A percentile compares a stretch with the other conserved stretches of the same genome.
Evolutionary conservation across 1,140 invertebrate species (phyloP).

Genomic region (Platyscapa corneri): DNA sequence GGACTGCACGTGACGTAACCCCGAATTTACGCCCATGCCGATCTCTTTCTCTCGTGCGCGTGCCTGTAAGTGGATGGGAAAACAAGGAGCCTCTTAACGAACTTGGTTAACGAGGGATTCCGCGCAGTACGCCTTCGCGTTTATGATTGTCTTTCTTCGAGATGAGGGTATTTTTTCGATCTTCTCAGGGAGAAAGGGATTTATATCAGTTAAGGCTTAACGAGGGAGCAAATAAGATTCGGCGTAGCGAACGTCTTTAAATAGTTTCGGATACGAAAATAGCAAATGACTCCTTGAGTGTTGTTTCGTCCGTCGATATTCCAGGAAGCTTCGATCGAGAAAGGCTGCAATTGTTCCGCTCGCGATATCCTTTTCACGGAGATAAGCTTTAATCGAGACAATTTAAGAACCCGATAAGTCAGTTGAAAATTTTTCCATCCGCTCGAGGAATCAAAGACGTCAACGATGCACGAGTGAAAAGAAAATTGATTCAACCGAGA

Average conservation of each 20-base stretch:
- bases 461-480: too few species aligned
- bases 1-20: conserved; percentile 66
- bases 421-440: too few species aligned
- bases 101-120: background rate
- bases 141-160: background rate
- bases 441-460: too few species aligned
- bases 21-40: conserved; percentile 40
- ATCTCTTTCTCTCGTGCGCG: background rate
- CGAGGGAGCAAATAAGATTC: background rate
- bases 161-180: conserved; percentile 5
- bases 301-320: too few species aligned
- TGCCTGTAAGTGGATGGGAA: background rate
- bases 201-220: background rate
- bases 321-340: too few species aligned
- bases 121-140: too few species aligned
- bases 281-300: too few species aligned
- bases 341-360: too few species aligned
- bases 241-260: background rate
- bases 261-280: background rate
- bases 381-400: too few species aligned
- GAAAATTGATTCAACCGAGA: too few species aligned
- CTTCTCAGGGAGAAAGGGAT: background rate
- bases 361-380: too few species aligned
- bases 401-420: too few species aligned
- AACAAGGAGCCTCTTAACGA: background rate